Base-by-base conservation (phyloP, 2,888 invertebrate species). In the Gandaritis pyraliata region DNA sequence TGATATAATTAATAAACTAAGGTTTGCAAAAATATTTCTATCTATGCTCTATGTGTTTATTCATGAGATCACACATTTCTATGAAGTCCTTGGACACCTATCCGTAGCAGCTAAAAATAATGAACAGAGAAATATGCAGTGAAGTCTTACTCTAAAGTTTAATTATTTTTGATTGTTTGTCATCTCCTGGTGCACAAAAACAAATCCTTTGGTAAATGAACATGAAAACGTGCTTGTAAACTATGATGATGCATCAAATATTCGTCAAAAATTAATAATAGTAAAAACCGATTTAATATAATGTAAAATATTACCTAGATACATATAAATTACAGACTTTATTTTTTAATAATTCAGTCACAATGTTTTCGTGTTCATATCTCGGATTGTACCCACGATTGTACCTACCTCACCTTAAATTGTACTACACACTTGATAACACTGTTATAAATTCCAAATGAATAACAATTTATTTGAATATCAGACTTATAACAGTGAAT, bases 401-500 rank as follows among this genome's bases (percentile, higher is more conserved):
- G 45, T n/a, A n/a, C n/a, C n/a, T 36, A 18, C 12, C 18, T 52
- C 18, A 46, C 46, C n/a, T 30, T 51, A 33, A 29, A 43, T 23
- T 29, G 38, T 12, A 41, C 50, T 53, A 39, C 23, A 45, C 12
- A 45, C 33, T 45, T 30, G 13, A 52, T 54, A 65, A 55, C 52
- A 56, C 45, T 47, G 46, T 43, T 52, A 45, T 61, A 55, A 52
- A 52, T 56, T 64, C 43, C 41, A 55, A 64, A 59, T 57, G 33
- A 59, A 45, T 60, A 64, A 64, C 64, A 49, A 43, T 52, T 54
- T 48, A 58, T 47, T 54, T 62, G 52, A 23, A 51, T 48, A 59
- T 64, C 64, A 64, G 64, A 64, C 64, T 64, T 64, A 12, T 47
- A 51, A 61, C 38, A 47, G 49, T 60, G 49, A 55, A 53, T 47